phyloP scores from a whole-genome alignment of 2,888 invertebrate genomes.

The Clistopyga incitator region DNA sequence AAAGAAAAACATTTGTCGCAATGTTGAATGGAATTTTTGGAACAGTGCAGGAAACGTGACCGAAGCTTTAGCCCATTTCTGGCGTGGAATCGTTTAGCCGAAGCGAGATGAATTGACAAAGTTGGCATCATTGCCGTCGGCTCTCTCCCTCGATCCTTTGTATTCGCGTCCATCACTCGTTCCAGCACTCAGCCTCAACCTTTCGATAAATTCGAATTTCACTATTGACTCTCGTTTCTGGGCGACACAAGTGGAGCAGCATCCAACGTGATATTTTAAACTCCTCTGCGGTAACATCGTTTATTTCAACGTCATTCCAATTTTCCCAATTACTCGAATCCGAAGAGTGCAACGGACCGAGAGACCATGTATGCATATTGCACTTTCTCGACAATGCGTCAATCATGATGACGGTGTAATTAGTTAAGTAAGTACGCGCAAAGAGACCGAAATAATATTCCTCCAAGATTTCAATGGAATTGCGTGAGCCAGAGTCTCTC shows the following conservation, averaged over 20 bases:
- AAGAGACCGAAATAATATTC: neutral
- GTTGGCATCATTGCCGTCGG: neutral
- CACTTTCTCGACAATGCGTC: neutral
- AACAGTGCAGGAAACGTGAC: too few species aligned
- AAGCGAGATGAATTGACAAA: neutral
- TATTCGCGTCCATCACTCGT: neutral
- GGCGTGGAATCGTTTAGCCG: too few species aligned
- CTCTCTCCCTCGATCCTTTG: slow-evolving; percentile 2
- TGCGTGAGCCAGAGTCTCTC: neutral
- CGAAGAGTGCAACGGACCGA: slow-evolving; percentile 3
- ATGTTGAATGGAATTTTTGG: too few species aligned
- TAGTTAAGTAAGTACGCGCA: neutral
- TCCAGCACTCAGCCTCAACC: neutral
- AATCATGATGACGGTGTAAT: slow-evolving; percentile 6
- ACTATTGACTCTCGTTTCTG: slow-evolving; percentile 6
- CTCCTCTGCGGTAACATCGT: neutral
- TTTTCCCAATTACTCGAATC: slow-evolving; percentile 22
- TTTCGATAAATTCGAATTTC: slow-evolving; percentile 24
- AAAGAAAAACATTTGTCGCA: too few species aligned
- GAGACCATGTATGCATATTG: neutral
- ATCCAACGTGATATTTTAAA: slow-evolving; percentile 6
- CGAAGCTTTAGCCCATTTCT: too few species aligned
- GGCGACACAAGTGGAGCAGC: slow-evolving; percentile 7
- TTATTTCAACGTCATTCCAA: slow-evolving; percentile 28
- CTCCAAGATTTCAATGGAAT: neutral